These are phyloP conservation scores for Drosophila tripunctata DNA, from an alignment of 2,888 invertebrate genomes.

Conservation along the genomic window DNA sequence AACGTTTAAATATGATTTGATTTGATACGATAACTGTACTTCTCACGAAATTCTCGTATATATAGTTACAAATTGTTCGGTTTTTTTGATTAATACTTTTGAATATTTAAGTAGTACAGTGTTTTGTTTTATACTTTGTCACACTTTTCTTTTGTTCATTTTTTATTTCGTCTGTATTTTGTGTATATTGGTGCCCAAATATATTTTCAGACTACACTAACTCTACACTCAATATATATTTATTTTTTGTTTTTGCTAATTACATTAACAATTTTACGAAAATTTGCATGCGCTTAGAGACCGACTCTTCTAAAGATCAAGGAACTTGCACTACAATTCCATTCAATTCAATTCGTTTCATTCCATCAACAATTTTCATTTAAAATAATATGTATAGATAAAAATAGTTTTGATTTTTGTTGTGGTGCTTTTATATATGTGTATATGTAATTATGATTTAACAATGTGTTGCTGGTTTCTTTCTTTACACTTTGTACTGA, in stretches of 20 bases:
- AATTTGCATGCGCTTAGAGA: slow-evolving; percentile 31
- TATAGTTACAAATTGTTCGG: slow-evolving; percentile 70
- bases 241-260: slow-evolving; percentile 20
- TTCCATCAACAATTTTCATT: slow-evolving; percentile 2
- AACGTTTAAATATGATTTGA: slow-evolving; percentile 57
- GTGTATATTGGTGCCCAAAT: slow-evolving; percentile 79
- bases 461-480: slow-evolving; percentile 31
- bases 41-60: slow-evolving; percentile 17
- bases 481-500: slow-evolving; percentile 65
- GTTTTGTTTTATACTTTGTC: no score
- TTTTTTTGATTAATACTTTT: slow-evolving; percentile 27
- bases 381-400: slow-evolving; percentile 16
- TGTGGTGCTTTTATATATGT: background rate
- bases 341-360: slow-evolving; percentile 6
- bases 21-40: slow-evolving; percentile 44
- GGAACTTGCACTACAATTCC: slow-evolving; percentile 69
- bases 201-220: slow-evolving; percentile 72
- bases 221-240: slow-evolving; percentile 7
- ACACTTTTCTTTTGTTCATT: background rate
- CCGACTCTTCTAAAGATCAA: slow-evolving; percentile 39
- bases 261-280: slow-evolving; percentile 62
- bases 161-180: slow-evolving; percentile 20
- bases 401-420: slow-evolving; percentile 8
- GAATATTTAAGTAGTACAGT: slow-evolving; percentile 12
- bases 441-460: slow-evolving; percentile 27